Percentiles rank a stretch among this genome's conserved stretches.
These are phyloP conservation scores for Coreoperca whiteheadi DNA, from an alignment of 2,113 vertebrate species.

Conservation along the genomic window DNA sequence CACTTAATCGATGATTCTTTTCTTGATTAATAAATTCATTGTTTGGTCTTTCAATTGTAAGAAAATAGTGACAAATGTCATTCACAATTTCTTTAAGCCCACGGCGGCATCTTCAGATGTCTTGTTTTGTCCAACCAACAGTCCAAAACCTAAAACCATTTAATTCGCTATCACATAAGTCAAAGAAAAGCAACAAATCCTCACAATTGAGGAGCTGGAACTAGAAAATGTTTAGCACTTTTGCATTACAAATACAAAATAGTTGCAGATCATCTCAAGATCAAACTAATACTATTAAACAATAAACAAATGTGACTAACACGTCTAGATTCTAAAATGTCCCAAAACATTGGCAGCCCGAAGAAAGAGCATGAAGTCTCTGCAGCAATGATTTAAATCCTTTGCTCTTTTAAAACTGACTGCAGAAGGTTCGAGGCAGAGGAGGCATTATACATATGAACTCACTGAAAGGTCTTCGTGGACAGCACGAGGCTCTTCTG, in stretches of 20 bases:
- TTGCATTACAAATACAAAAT: too few relatives aligned
- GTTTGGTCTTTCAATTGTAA: background rate
- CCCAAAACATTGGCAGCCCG: background rate
- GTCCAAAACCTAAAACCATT: background rate
- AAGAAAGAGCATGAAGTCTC: background rate
- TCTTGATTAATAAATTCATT: background rate
- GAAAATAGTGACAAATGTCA: background rate
- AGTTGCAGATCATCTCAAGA: too few relatives aligned
- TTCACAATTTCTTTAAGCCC: background rate
- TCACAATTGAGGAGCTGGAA: background rate
- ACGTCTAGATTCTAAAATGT: background rate
- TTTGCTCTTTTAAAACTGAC: background rate
- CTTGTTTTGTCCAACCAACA: background rate
- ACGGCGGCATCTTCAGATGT: background rate
- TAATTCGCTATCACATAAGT: background rate
- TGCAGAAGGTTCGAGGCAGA: background rate
- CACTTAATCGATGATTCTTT: background rate
- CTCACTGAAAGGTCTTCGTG: slow-evolving; percentile 64
- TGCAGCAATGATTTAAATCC: background rate
- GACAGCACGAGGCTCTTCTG: slow-evolving; percentile 45
- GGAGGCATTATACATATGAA: background rate
- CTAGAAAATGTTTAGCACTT: background rate
- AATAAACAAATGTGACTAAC: background rate
- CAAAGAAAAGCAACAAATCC: background rate
- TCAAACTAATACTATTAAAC: background rate